A percentile compares a stretch with the other conserved stretches of the same genome.
phyloP scores from a whole-genome alignment of 2,797 vertebrate species.

The Acomys russatus region DNA sequence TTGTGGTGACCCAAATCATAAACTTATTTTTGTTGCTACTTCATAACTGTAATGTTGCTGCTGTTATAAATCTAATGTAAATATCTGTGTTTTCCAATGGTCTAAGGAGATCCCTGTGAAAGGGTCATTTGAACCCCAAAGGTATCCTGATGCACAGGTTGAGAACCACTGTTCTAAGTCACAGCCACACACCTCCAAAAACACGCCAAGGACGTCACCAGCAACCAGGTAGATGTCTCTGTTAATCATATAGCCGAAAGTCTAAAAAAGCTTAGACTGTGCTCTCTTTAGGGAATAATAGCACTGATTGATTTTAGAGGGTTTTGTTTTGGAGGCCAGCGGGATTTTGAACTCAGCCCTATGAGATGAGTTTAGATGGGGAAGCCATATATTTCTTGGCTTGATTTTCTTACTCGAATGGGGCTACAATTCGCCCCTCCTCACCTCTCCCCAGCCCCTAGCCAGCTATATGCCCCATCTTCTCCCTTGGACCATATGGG shows the following conservation, averaged over 20 bases:
- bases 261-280: slow-evolving; percentile 69
- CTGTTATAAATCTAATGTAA: background rate
- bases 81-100: background rate
- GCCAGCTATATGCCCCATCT: slow-evolving; percentile 15
- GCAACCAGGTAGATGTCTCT: slow-evolving; percentile 73
- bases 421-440: slow-evolving; percentile 59
- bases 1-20: background rate
- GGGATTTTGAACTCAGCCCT: slow-evolving; percentile 63
- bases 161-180: background rate
- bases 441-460: slow-evolving; percentile 34
- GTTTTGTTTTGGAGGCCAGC: slow-evolving; percentile 59
- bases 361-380: slow-evolving; percentile 68
- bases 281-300: slow-evolving; percentile 83
- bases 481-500: slow-evolving; percentile 65
- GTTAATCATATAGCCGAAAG: slow-evolving; percentile 56
- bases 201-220: slow-evolving; percentile 44
- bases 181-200: background rate
- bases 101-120: background rate
- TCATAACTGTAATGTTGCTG: background rate
- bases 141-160: too few relatives aligned
- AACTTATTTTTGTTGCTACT: background rate
- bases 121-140: background rate
- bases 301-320: slow-evolving; percentile 81
- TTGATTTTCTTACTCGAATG: slow-evolving; percentile 15
- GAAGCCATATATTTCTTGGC: slow-evolving; percentile 69